A percentile compares a stretch with the other conserved stretches of the same genome.
These are phyloP conservation scores for Tamandua tetradactyla DNA, from an alignment of 2,797 vertebrate species.

Conservation along the genomic window DNA sequence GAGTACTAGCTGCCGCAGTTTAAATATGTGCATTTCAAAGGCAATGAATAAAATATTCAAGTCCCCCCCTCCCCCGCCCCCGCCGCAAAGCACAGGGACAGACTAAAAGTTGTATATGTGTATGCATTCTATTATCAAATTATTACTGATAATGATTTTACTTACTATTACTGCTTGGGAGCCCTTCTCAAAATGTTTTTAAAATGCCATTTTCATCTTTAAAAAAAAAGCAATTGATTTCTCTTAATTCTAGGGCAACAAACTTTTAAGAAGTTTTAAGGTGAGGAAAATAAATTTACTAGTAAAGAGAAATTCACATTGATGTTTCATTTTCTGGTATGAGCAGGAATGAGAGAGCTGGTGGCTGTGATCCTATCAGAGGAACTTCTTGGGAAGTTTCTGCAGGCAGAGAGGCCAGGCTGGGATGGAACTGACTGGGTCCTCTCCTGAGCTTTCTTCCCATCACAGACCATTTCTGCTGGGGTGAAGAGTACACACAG, in stretches of 20 bases:
- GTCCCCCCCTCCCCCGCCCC: too few species aligned
- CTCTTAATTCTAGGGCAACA: not conserved
- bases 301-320: not conserved
- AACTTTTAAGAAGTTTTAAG: not conserved
- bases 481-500: too few species aligned
- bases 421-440: too few species aligned
- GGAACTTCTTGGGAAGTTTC: not conserved
- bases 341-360: not conserved
- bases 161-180: not conserved
- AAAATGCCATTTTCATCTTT: not conserved
- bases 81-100: not conserved
- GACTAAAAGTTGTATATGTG: not conserved
- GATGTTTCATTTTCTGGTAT: not conserved
- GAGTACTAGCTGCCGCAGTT: not conserved
- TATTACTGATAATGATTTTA: not conserved
- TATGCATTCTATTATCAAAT: conserved; percentile 21
- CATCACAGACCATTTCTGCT: too few species aligned
- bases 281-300: not conserved
- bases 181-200: conserved; percentile 18
- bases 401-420: not conserved
- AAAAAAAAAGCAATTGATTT: too few species aligned
- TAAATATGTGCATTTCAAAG: conserved; percentile 1
- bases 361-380: not conserved
- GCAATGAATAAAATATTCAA: not conserved
- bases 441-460: too few species aligned